These are phyloP conservation scores for Sebastes vulpes DNA, from an alignment of 2,797 vertebrate species.

Conservation along the genomic window DNA sequence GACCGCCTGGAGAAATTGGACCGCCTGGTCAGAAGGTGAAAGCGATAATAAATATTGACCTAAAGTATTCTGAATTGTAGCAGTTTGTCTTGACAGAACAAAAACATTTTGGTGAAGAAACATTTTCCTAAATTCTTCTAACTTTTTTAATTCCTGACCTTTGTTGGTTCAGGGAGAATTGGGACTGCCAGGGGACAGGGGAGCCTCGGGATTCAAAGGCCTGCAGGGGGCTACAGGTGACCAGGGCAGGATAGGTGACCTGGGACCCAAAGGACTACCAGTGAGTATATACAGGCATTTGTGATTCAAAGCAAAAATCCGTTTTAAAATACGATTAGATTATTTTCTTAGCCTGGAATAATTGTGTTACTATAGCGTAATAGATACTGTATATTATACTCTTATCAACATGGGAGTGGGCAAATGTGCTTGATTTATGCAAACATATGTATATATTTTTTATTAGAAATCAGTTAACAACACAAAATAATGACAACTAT, in stretches of 20 bases:
- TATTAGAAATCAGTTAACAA: no score
- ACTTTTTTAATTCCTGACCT: not conserved
- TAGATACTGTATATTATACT: not conserved
- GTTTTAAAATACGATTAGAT: not conserved
- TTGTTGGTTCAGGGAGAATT: constrained; percentile 88
- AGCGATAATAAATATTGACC: not conserved
- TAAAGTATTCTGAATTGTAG: not conserved
- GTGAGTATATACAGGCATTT: constrained; percentile 77
- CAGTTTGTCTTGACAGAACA: not conserved
- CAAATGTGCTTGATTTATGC: no score
- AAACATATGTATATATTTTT: no score
- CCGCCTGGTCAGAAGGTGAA: constrained; percentile 90
- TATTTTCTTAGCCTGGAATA: not conserved
- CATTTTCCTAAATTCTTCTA: not conserved
- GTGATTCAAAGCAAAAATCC: not conserved
- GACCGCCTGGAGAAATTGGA: constrained; percentile 89
- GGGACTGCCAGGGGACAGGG: constrained; percentile 91
- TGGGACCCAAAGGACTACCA: constrained; percentile 90
- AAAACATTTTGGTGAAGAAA: not conserved
- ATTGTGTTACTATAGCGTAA: not conserved
- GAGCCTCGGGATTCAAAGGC: constrained; percentile 89
- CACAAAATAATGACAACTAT: no score
- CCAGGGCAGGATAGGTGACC: constrained; percentile 90
- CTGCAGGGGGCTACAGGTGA: constrained; percentile 88
- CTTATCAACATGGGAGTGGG: no score